Evolutionary conservation across 2,113 vertebrate genomes (phyloP).

Genomic region (Sinocyclocheilus rhinocerous): DNA sequence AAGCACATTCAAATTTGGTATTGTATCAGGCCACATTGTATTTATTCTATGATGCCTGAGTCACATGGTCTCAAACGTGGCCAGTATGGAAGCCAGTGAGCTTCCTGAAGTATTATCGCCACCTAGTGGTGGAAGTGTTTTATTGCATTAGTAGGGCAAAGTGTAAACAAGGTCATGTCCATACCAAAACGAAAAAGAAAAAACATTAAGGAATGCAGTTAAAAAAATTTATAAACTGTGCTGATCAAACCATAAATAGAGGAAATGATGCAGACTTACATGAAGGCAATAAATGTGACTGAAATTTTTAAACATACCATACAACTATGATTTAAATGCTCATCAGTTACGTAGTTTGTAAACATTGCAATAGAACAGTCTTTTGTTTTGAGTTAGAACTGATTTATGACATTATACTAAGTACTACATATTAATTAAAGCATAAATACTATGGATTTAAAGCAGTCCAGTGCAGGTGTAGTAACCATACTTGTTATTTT

Average conservation of each 20-base stretch:
- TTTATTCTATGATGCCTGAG: slow-evolving; percentile 69
- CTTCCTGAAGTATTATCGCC: background rate
- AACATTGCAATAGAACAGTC: background rate
- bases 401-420: background rate
- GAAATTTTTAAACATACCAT: background rate
- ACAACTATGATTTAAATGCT: background rate
- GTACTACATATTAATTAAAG: background rate
- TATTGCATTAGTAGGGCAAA: background rate
- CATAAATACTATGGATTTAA: background rate
- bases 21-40: background rate
- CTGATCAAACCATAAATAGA: background rate
- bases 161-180: background rate
- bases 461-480: background rate
- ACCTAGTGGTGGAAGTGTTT: background rate
- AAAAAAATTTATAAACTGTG: background rate
- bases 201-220: background rate
- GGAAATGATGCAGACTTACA: background rate
- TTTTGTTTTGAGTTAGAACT: background rate
- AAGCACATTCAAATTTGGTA: background rate
- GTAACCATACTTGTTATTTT: slow-evolving; percentile 2
- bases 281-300: background rate
- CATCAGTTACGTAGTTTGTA: background rate
- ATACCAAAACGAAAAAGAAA: background rate
- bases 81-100: background rate
- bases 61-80: slow-evolving; percentile 1